Conservation (phyloP, 2,113 vertebrate species). For the Epinephelus fuscoguttatus region DNA sequence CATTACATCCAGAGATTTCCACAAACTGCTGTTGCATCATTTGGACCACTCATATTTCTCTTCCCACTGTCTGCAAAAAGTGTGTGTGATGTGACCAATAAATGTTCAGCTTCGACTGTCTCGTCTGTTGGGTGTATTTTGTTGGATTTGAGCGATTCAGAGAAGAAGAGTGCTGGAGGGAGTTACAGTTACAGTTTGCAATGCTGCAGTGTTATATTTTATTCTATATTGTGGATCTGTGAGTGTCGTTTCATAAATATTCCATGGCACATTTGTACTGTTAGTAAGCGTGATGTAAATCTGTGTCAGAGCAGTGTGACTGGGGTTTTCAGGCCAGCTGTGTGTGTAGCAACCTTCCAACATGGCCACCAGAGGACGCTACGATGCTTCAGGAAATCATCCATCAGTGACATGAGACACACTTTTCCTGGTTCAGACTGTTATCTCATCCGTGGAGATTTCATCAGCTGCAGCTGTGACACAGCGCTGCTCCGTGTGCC, state of each 20-base stretch:
- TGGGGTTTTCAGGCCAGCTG: neutral
- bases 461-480: neutral
- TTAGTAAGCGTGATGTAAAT: neutral
- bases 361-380: constrained; percentile 24
- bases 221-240: neutral
- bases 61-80: too few relatives aligned
- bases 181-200: too few relatives aligned
- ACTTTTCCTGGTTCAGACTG: neutral
- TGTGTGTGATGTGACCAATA: too few relatives aligned
- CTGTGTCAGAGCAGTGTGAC: neutral
- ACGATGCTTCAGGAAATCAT: neutral
- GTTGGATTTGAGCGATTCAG: too few relatives aligned
- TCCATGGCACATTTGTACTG: too few relatives aligned
- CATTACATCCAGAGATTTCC: too few relatives aligned
- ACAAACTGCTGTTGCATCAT: too few relatives aligned
- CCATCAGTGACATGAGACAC: neutral
- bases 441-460: neutral
- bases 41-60: too few relatives aligned
- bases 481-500: neutral
- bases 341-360: neutral
- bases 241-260: neutral
- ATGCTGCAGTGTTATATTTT: neutral
- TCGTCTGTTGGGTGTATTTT: too few relatives aligned
- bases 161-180: too few relatives aligned
- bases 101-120: too few relatives aligned